These are phyloP conservation scores for Tupaia tana DNA, from an alignment of 2,113 vertebrate genomes.

Conservation along the genomic window DNA sequence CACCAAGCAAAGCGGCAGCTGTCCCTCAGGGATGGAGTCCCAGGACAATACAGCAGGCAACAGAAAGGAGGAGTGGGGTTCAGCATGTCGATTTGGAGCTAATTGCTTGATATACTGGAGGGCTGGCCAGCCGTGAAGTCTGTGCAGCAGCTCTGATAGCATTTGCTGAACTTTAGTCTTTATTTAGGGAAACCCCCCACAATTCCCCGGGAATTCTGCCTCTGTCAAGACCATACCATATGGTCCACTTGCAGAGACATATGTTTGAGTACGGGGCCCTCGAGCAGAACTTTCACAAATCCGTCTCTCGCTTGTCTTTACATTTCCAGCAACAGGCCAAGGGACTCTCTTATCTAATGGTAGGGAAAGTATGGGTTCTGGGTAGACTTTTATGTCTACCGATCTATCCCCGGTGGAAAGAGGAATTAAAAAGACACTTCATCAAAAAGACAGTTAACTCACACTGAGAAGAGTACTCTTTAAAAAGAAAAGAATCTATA, in stretches of 20 bases:
- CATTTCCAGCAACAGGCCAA: neutral
- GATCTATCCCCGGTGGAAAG: neutral
- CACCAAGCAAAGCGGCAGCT: neutral
- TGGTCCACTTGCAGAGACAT: constrained; percentile 52
- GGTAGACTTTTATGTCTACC: neutral
- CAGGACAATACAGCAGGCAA: neutral
- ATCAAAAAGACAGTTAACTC: too few relatives aligned
- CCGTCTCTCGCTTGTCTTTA: neutral
- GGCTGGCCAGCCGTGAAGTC: constrained; percentile 20
- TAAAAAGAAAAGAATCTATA: neutral
- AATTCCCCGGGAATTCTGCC: neutral
- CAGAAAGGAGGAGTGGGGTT: neutral
- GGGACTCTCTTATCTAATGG: fast-evolving
- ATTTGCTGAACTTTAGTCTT: constrained; percentile 42
- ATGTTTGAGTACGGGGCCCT: neutral
- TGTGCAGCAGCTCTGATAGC: neutral
- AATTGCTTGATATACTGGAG: neutral
- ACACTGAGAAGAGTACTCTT: fast-evolving
- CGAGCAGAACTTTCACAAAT: neutral
- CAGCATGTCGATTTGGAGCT: neutral
- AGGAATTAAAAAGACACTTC: neutral
- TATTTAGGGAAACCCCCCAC: neutral
- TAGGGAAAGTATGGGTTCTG: fast-evolving
- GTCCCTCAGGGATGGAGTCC: fast-evolving
- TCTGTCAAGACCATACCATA: neutral